Base-by-base conservation (phyloP, 2,888 invertebrate genomes). In the Doris montereyensis region DNA sequence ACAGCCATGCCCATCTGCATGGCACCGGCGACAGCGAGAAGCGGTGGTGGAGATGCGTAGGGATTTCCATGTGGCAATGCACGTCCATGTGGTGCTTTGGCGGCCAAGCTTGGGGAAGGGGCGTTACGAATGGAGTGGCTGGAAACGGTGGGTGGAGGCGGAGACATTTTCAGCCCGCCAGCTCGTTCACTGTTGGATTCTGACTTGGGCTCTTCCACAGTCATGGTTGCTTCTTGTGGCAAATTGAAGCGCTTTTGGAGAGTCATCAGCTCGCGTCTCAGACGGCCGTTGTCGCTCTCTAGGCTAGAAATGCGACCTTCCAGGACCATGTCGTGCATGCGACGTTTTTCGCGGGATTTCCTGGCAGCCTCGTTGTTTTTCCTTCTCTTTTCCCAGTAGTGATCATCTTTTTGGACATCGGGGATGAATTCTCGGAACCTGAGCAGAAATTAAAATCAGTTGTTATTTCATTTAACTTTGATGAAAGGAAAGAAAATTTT, bases 371-470 rank as follows among this genome's bases (percentile, higher is more conserved):
- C 98, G 92, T 99, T 99, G 92, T 99, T 98, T 81, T 98, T 94
- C 83, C 98, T 94, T 79, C 99, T 94, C 79, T 98, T 94, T 92
- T 98, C 97, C 99, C 99, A 98, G 92, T 98, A 98, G 89, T 96
- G 96, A 88, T 97, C 97, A 89, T 98, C 98, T 91, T 98, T 98
- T 91, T 97, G 97, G 92, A 94, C 96, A 91, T 98, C 98, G 0
- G 98, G 98, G 83, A 97, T 98, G 92, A 98, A 98, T 91, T 98
- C 97, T 17, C 98, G 94, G 90, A 97, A 97, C 90, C 98, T 98
- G 87, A 97, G 94, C 88, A 96, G 96, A 17, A 41, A 41, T n/a
- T n/a, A n/a, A n/a, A n/a, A n/a, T n/a, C n/a, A n/a, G n/a, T n/a
- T n/a, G n/a, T n/a, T n/a, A n/a, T n/a, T n/a, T n/a, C n/a, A n/a